Percentiles rank a stretch among this genome's conserved stretches.
phyloP scores from a whole-genome alignment of 2,888 invertebrate species.

The Polydesmus complanatus region DNA sequence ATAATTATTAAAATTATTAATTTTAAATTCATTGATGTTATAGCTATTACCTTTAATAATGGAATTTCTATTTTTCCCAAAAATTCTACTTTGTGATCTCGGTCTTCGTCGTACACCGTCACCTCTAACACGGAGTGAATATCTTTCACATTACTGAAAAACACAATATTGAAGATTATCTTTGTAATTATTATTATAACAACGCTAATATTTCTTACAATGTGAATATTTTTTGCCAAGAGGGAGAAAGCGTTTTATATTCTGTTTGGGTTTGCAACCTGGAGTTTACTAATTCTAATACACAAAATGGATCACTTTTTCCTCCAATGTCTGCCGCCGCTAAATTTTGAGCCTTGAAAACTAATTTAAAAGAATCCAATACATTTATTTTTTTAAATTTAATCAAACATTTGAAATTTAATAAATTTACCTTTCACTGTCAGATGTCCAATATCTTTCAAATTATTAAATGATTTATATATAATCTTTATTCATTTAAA shows the following conservation, averaged over 20 bases:
- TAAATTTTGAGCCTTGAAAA: slow-evolving; percentile 64
- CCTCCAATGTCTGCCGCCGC: slow-evolving; percentile 88
- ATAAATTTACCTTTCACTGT: slow-evolving; percentile 56
- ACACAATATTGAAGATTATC: not conserved
- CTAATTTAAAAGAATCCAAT: slow-evolving; percentile 36
- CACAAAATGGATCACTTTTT: slow-evolving; percentile 97
- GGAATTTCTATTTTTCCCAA: slow-evolving; percentile 85
- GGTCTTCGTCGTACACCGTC: slow-evolving; percentile 94
- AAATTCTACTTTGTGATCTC: slow-evolving; percentile 96
- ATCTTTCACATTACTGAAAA: slow-evolving; percentile 49
- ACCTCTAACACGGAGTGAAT: slow-evolving; percentile 87
- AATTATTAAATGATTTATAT: slow-evolving; percentile 51
- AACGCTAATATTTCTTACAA: slow-evolving; percentile 59
- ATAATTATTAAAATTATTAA: slow-evolving; percentile 22
- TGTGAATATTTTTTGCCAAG: slow-evolving; percentile 97
- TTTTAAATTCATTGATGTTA: not conserved
- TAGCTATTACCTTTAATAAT: slow-evolving; percentile 42
- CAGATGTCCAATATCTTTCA: slow-evolving; percentile 81
- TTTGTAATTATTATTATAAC: not conserved
- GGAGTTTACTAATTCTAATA: slow-evolving; percentile 84
- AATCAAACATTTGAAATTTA: not conserved
- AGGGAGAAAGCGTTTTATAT: slow-evolving; percentile 90
- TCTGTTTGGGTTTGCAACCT: slow-evolving; percentile 95
- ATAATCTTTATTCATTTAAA: slow-evolving; percentile 41
- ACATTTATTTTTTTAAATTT: too few species aligned